Evolutionary conservation across 2,113 vertebrate species (phyloP).

Genomic region (Solenodon paradoxus): DNA sequence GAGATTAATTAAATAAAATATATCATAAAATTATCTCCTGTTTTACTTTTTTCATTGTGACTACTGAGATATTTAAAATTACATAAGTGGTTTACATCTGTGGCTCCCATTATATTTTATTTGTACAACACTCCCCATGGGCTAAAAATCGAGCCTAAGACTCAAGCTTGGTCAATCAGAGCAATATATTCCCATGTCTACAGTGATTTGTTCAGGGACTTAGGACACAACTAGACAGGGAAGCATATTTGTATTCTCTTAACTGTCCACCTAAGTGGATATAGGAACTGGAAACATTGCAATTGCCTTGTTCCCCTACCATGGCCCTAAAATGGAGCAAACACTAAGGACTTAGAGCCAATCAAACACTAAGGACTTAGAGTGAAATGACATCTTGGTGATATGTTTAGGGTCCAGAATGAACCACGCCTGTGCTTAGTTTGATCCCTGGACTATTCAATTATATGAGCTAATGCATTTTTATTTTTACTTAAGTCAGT

Average conservation of each 20-base stretch:
- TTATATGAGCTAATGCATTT: background rate
- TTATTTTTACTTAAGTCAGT: background rate
- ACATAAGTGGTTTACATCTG: background rate
- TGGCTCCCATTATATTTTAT: background rate
- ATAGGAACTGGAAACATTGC: background rate
- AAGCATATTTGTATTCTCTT: background rate
- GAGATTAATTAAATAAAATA: background rate
- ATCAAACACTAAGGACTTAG: too few species aligned
- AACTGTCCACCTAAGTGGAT: background rate
- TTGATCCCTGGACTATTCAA: background rate
- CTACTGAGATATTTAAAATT: slow-evolving; percentile 4
- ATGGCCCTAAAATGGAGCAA: background rate
- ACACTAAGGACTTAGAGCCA: background rate
- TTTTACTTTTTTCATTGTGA: background rate
- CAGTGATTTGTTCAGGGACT: background rate
- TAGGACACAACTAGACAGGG: background rate
- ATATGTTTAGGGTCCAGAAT: background rate
- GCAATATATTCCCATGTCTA: background rate
- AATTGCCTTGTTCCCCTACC: background rate
- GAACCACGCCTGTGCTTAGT: background rate
- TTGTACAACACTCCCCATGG: background rate
- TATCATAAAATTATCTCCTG: background rate
- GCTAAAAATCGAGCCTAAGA: background rate
- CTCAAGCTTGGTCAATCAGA: background rate
- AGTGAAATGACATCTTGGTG: background rate